Conservation (phyloP, 2,888 invertebrate genomes). For the Acrobasis consociella region DNA sequence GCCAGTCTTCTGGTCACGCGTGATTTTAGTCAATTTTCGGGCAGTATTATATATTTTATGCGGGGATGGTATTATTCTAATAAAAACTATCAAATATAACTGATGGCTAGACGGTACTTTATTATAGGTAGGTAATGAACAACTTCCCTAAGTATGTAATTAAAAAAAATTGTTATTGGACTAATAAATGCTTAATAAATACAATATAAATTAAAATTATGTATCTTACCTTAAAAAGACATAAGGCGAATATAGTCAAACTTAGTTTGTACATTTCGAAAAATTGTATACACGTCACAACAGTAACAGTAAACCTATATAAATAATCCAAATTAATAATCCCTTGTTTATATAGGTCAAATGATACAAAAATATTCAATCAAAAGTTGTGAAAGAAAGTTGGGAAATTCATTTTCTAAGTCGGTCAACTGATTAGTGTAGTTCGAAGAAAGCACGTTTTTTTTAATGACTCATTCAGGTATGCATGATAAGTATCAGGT, state of each 20-base stretch:
- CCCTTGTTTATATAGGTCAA: constrained; percentile 14
- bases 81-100: too few species aligned
- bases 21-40: too few species aligned
- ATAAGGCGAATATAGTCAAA: constrained; percentile 6
- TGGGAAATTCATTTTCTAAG: constrained; percentile 13
- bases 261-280: constrained; percentile 11
- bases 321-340: background rate
- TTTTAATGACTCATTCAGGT: constrained; percentile 1
- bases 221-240: constrained; percentile 15
- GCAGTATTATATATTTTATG: too few species aligned
- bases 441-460: constrained; percentile 14
- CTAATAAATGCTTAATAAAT: too few species aligned
- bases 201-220: too few species aligned
- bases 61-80: too few species aligned
- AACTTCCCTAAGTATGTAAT: too few species aligned
- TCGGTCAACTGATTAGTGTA: constrained; percentile 2
- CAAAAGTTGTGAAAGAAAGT: constrained; percentile 17
- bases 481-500: background rate
- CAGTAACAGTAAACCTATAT: background rate
- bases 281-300: background rate
- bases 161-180: too few species aligned
- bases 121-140: too few species aligned
- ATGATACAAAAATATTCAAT: background rate
- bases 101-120: too few species aligned
- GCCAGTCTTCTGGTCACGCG: too few species aligned